Evolutionary conservation across 2,888 invertebrate species (phyloP), one percentile per base, ranked within the genome.

Genomic region (Cephus sareptanus): DNA sequence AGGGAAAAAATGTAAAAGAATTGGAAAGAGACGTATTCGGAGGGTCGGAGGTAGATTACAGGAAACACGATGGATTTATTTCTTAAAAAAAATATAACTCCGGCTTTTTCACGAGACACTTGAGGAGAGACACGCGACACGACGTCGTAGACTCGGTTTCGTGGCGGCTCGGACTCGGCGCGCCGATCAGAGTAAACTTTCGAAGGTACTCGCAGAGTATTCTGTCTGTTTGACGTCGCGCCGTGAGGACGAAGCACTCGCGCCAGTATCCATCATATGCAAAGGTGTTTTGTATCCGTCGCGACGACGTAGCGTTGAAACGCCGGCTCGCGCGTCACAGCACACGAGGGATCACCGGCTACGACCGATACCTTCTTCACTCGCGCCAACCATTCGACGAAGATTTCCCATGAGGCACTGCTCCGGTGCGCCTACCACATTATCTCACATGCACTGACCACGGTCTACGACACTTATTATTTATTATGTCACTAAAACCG

Each of bases 181-280:
- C 56, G 2, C 56, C 23, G 71, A 71, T 71, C 71, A 71, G 71
- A 71, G 34, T 71, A 71, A 71, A 34, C 34, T 71, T 33, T 15
- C 71, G 73, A 6, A 40, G 71, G 75, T 37, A 37, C 35, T 40
- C 69, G 74, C 74, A 75, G 31, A 75, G 74, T 82, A 84, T 78
- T 85, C 83, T 86, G 86, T 86, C 85, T 86, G 83, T 79, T 85
- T 81, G 76, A 80, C 79, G 81, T 83, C 78, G 75, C 83, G 83
- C 85, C 84, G 83, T 80, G 81, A 80, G 79, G 80, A 82, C 85
- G 77, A 79, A 73, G 79, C 81, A 82, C 86, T 83, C 84, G 82
- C 87, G 80, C 81, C 83, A 87, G 86, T 85, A 86, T 87, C 84
- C 87, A 87, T 87, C 82, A 87, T 86, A 86, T 82, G 83, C 81